These are phyloP conservation scores for Regulus satrapa DNA, from an alignment of 2,113 vertebrate species.

Conservation along the genomic window DNA sequence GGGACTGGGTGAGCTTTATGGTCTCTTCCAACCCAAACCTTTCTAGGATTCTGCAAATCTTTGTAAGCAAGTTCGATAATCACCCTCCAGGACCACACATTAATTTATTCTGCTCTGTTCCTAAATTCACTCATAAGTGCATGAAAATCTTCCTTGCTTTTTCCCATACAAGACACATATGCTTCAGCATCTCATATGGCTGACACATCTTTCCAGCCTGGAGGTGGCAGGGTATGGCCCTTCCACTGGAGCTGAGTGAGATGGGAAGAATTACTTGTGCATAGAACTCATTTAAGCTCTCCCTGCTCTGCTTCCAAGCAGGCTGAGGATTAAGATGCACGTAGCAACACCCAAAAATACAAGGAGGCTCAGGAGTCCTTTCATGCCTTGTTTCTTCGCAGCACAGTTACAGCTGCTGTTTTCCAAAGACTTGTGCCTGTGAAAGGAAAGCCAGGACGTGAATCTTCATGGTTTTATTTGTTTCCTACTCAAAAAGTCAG, in stretches of 20 bases:
- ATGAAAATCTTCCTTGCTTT: background rate
- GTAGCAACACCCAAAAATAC: background rate
- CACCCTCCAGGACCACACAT: background rate
- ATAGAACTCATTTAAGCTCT: background rate
- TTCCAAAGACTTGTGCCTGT: background rate
- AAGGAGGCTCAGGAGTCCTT: background rate
- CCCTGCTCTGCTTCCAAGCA: background rate
- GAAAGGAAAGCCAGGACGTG: background rate
- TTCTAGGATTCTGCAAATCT: background rate
- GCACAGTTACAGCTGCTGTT: background rate
- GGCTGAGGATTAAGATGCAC: background rate
- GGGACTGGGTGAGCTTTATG: background rate
- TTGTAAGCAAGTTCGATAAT: background rate
- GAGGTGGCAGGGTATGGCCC: background rate
- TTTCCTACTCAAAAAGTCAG: background rate
- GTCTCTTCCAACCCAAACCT: background rate
- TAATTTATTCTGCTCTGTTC: background rate
- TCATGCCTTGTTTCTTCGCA: background rate
- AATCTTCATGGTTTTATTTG: background rate
- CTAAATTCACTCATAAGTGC: background rate
- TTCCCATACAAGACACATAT: accelerated
- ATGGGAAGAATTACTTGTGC: background rate
- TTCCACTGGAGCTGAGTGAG: background rate
- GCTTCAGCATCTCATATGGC: background rate
- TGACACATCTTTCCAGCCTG: background rate